phyloP scores from a whole-genome alignment of 2,113 vertebrate genomes.

The Electrona antarctica region DNA sequence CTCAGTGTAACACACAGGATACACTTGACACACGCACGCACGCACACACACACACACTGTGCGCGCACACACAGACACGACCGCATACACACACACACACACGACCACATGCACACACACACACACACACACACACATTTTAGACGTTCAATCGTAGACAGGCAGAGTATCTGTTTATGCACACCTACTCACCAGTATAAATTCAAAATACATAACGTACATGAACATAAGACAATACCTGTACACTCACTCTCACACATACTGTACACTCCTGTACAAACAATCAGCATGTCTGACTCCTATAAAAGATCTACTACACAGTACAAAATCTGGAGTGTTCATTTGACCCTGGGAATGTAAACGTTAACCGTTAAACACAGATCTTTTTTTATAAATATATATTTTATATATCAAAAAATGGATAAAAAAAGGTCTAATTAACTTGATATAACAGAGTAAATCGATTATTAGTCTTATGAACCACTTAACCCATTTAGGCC shows the following conservation, averaged over 20 bases:
- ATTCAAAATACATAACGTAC: slow-evolving; percentile 16
- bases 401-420: too few species aligned
- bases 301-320: not conserved
- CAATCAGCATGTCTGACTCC: slow-evolving; percentile 11
- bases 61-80: slow-evolving; percentile 24
- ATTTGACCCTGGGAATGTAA: too few species aligned
- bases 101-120: slow-evolving; percentile 36
- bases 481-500: too few species aligned
- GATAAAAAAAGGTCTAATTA: too few species aligned
- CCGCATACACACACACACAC: slow-evolving; percentile 12
- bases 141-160: slow-evolving; percentile 27
- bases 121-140: slow-evolving; percentile 3
- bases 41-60: slow-evolving; percentile 33
- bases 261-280: slow-evolving; percentile 48
- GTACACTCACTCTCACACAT: slow-evolving; percentile 3
- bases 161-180: slow-evolving; percentile 15
- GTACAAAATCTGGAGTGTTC: too few species aligned
- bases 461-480: too few species aligned
- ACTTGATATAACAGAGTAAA: too few species aligned
- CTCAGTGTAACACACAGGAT: slow-evolving; percentile 55
- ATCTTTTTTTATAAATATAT: too few species aligned
- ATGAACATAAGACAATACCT: not conserved
- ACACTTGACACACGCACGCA: slow-evolving; percentile 24
- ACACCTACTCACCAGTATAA: slow-evolving; percentile 32
- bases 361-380: too few species aligned